Conservation (phyloP, 2,797 vertebrate species). For the Acropternis orthonyx region DNA sequence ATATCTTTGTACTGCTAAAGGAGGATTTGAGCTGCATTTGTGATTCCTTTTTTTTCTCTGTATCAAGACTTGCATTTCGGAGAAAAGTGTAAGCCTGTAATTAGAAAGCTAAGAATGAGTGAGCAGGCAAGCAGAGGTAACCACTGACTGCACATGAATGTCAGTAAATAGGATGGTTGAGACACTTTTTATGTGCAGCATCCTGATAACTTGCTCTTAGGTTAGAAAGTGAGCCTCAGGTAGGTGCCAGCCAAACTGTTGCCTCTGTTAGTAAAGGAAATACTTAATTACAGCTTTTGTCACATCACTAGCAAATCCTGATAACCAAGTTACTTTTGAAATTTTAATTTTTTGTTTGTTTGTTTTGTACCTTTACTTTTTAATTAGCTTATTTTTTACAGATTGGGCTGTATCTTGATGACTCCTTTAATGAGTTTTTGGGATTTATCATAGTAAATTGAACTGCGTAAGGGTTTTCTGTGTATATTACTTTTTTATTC, state of each 20-base stretch:
- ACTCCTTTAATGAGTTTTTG: not conserved
- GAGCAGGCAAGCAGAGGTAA: not conserved
- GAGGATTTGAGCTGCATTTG: not conserved
- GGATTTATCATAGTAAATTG: not conserved
- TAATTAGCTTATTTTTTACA: not conserved
- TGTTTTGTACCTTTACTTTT: not conserved
- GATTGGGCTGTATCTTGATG: not conserved
- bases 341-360: not conserved
- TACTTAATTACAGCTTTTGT: not conserved
- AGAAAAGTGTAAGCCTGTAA: constrained; percentile 2
- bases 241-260: not conserved
- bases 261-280: not conserved
- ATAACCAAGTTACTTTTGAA: not conserved
- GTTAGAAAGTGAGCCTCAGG: not conserved
- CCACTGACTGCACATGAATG: not conserved
- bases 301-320: not conserved
- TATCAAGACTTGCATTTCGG: constrained; percentile 19
- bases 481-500: not conserved
- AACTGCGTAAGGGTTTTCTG: not conserved
- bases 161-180: not conserved
- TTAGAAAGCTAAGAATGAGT: constrained; percentile 36
- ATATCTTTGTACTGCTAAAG: constrained; percentile 1
- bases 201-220: not conserved
- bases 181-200: not conserved
- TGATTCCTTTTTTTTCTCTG: not conserved